Evolutionary conservation across 2,888 invertebrate genomes (phyloP).

Genomic region (Caenorhabditis sp.): DNA sequence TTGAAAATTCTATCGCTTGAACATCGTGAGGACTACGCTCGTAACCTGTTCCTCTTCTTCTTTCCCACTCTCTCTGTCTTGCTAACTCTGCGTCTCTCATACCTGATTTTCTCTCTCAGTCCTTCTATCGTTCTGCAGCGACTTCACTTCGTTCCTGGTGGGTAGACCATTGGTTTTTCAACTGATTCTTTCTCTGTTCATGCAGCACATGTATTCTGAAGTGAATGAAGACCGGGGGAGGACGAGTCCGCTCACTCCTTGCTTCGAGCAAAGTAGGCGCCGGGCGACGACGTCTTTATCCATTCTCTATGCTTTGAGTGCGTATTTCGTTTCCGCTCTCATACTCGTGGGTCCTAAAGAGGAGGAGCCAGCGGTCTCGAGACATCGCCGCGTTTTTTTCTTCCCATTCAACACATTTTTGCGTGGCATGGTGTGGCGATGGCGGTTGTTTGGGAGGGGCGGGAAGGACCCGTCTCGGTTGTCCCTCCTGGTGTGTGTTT

Average conservation of each 20-base stretch:
- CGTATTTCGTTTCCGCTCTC: constrained; percentile 56
- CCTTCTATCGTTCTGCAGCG: constrained; percentile 18
- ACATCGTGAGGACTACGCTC: not conserved
- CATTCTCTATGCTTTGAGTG: constrained; percentile 33
- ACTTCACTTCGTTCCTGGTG: constrained; percentile 19
- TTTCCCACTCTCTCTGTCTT: constrained; percentile 14
- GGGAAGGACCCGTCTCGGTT: constrained; percentile 34
- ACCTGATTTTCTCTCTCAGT: not conserved
- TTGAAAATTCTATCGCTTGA: not conserved
- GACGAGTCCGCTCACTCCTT: not conserved
- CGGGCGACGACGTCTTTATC: constrained; percentile 46
- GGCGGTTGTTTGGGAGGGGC: constrained; percentile 58
- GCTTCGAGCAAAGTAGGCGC: constrained; percentile 18
- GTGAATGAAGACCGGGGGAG: constrained; percentile 7
- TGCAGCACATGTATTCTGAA: constrained; percentile 36
- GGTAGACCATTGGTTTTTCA: constrained; percentile 30
- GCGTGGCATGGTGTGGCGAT: constrained; percentile 57
- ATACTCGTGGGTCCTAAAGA: constrained; percentile 43
- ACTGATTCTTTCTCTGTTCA: constrained; percentile 30
- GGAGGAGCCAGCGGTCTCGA: constrained; percentile 25
- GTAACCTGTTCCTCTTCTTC: constrained; percentile 27
- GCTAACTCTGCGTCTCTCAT: constrained; percentile 27
- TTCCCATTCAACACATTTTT: constrained; percentile 64
- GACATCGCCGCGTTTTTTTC: constrained; percentile 36
- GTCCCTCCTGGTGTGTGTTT: constrained; percentile 60